phyloP scores from a whole-genome alignment of 2,113 vertebrate species.

The Hydropotes inermis region DNA sequence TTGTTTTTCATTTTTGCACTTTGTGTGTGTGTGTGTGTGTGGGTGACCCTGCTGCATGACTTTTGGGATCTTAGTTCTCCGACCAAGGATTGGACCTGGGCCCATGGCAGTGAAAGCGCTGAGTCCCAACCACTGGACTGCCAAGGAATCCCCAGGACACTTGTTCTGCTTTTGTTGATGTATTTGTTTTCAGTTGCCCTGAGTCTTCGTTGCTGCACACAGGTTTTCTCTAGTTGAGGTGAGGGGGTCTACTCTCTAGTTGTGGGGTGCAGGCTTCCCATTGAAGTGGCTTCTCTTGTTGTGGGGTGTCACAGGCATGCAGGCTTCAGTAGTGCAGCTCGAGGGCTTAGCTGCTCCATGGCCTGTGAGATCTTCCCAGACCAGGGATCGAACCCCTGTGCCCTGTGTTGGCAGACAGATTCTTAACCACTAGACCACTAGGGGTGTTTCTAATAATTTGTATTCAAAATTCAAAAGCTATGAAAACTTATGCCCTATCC shows the following conservation, averaged over 20 bases:
- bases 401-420: not conserved
- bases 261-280: not conserved
- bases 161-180: not conserved
- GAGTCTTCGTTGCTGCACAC: not conserved
- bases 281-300: not conserved
- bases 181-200: not conserved
- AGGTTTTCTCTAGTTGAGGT: not conserved
- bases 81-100: not conserved
- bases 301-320: rapidly evolving
- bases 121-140: not conserved
- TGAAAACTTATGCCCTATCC: not conserved
- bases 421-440: not conserved
- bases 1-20: not conserved
- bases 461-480: not conserved
- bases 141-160: not conserved
- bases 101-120: not conserved
- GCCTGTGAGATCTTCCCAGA: not conserved
- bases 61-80: not conserved
- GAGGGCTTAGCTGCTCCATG: not conserved
- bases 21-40: not conserved
- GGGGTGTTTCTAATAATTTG: not conserved
- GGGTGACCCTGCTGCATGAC: not conserved
- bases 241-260: not conserved
- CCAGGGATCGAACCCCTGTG: not conserved
- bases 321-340: not conserved